Evolutionary conservation across 2,888 invertebrate species (phyloP), one percentile per base, ranked within the genome.

Genomic region (Alsophila aescularia): DNA sequence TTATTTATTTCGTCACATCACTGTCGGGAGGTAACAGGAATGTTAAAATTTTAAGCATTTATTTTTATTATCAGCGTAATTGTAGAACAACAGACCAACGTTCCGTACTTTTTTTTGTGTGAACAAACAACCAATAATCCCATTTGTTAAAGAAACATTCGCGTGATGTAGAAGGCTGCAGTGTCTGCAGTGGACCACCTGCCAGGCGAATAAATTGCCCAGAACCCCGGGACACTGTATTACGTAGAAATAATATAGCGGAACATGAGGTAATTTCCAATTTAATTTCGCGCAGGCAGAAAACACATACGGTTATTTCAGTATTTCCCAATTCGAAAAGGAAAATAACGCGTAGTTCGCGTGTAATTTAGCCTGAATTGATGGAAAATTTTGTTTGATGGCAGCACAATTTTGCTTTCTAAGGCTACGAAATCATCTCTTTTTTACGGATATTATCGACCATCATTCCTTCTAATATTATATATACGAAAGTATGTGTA

Each of bases 201-300:
- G 82, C 81, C 72, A 72, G 61, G 75, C 71, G 73, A 75, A 81
- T 82, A 83, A 83, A 83, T 81, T 77, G 75, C 60, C 65, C 61
- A 64, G 70, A 65, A 69, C 48, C 36, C 45, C 56, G 47, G 64
- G 67, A 66, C 60, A 69, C 64, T 65, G 67, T 66, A 64, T 70
- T 60, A 57, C 62, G 64, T 60, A 69, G 55, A 70, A 72, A 72
- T 75, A 67, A 73, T 67, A 72, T 59, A 43, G 61, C 62, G 51
- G 58, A 65, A 62, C 66, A 63, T 49, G 54, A 57, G 64, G 64
- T 69, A 70, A 73, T 72, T 72, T 72, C 63, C 66, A 69, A 71
- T 71, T 69, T 67, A 67, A 69, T 68, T 72, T 67, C 49, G 41
- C 45, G 52, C 48, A 39, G 45, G 42, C 57, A 60, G 63, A 62